These are phyloP conservation scores for Cinclus cinclus DNA, from an alignment of 2,113 vertebrate species.

Conservation along the genomic window DNA sequence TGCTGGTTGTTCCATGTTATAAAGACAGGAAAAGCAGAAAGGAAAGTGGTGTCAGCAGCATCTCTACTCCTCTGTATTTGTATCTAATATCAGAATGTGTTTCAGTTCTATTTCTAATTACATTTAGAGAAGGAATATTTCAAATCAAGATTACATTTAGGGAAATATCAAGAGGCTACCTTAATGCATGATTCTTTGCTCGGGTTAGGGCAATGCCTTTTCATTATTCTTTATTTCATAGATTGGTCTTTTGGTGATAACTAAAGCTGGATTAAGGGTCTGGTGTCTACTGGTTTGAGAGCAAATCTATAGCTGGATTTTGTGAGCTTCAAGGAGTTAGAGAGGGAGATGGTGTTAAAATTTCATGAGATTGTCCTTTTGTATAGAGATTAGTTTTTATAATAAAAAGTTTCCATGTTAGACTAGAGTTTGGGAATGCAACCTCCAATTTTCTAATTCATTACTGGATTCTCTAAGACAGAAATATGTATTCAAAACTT, in stretches of 20 bases:
- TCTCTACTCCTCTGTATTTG: not conserved
- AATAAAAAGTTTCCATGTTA: not conserved
- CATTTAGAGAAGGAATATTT: not conserved
- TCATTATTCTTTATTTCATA: not conserved
- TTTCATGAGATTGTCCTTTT: not conserved
- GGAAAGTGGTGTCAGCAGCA: not conserved
- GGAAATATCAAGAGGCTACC: not conserved
- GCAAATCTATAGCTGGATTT: not conserved
- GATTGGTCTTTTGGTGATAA: not conserved
- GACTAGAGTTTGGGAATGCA: not conserved
- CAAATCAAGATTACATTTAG: not conserved
- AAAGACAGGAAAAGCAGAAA: not conserved
- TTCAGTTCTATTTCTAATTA: not conserved
- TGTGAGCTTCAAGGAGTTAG: not conserved
- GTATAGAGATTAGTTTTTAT: not conserved
- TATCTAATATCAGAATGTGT: not conserved
- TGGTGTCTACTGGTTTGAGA: not conserved
- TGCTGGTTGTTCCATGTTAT: not conserved
- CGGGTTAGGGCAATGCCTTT: fast-evolving
- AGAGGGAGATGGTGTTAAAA: not conserved
- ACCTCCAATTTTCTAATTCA: not conserved
- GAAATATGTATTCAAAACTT: not conserved
- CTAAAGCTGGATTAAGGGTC: not conserved
- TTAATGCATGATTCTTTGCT: not conserved
- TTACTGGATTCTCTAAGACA: not conserved